phyloP scores from a whole-genome alignment of 2,113 vertebrate species.

The Tor tambroides region DNA sequence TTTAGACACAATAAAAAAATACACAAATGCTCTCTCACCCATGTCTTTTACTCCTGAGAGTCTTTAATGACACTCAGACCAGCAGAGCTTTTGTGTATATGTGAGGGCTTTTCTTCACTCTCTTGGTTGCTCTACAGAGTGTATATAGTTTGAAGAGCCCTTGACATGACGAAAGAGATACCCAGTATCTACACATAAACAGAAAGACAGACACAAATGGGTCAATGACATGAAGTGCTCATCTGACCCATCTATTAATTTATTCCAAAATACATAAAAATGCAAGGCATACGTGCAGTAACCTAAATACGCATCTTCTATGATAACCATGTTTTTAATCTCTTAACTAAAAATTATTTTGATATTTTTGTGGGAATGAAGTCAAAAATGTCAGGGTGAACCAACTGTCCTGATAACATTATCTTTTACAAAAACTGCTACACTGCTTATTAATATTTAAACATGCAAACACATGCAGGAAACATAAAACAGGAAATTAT shows the following conservation, averaged over 20 bases:
- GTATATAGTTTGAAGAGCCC: conserved; percentile 37
- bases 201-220: not conserved
- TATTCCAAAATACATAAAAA: not conserved
- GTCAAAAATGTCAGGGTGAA: too few species aligned
- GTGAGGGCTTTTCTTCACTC: conserved; percentile 27
- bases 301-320: not conserved
- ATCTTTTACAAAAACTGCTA: too few species aligned
- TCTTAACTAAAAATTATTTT: too few species aligned
- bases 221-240: not conserved
- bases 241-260: not conserved
- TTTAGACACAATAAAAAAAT: not conserved
- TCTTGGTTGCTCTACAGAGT: conserved; percentile 45
- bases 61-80: not conserved
- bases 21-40: not conserved
- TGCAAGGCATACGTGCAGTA: not conserved
- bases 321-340: not conserved
- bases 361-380: too few species aligned
- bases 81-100: not conserved
- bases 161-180: not conserved
- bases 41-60: conserved; percentile 14
- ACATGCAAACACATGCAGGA: too few species aligned
- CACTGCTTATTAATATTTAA: too few species aligned
- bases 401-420: too few species aligned
- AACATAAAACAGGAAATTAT: too few species aligned
- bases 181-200: not conserved